These are phyloP conservation scores for Alligator mississippiensis DNA, from an alignment of 2,113 vertebrate genomes.

Conservation along the genomic window DNA sequence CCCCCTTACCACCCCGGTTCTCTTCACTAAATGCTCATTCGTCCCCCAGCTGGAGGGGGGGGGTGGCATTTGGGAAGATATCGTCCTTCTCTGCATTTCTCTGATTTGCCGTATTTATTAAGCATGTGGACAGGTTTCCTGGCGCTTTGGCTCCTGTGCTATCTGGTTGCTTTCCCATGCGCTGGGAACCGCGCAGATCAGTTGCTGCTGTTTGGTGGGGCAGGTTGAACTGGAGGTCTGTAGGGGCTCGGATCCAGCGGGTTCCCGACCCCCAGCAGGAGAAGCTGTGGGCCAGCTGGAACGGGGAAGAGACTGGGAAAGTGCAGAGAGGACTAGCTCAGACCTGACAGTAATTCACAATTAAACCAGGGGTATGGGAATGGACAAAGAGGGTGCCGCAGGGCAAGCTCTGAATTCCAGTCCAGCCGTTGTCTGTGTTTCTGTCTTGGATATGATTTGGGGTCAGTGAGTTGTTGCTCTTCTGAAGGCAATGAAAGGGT, in stretches of 20 bases:
- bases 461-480: background rate
- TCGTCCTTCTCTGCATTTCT: background rate
- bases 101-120: background rate
- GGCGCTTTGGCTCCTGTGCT: background rate
- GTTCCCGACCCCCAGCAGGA: background rate
- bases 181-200: background rate
- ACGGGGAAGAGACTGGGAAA: background rate
- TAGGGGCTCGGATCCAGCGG: slow-evolving; percentile 3
- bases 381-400: rapidly evolving
- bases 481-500: background rate
- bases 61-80: rapidly evolving
- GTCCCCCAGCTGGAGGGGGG: background rate
- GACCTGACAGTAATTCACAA: background rate
- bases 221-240: slow-evolving; percentile 3
- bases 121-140: background rate
- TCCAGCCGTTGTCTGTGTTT: background rate
- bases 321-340: background rate
- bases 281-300: background rate
- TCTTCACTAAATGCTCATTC: background rate
- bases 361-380: background rate
- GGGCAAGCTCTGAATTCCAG: background rate
- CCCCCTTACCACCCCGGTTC: rapidly evolving
- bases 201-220: background rate
- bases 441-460: background rate
- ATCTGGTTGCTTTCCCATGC: background rate